phyloP scores from a whole-genome alignment of 2,113 vertebrate species.

The Pelmatolapia mariae region DNA sequence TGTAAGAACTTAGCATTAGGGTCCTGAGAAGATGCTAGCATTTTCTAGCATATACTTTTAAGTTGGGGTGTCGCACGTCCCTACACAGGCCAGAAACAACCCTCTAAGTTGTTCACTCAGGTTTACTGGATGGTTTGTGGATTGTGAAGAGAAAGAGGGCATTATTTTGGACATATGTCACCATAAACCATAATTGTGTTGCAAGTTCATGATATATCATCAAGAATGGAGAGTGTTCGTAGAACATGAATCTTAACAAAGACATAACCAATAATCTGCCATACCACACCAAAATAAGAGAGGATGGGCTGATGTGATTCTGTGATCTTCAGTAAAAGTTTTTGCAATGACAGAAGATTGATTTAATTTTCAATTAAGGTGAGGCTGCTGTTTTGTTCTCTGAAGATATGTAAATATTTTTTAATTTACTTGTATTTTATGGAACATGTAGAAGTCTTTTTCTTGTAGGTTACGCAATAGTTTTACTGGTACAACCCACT shows the following conservation, averaged over 20 bases:
- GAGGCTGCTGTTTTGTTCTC: neutral
- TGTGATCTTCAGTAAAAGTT: neutral
- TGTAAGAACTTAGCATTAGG: neutral
- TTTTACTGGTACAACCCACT: neutral
- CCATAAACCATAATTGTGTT: neutral
- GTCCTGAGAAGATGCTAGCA: neutral
- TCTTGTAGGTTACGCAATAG: neutral
- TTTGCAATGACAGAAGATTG: neutral
- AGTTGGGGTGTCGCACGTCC: neutral
- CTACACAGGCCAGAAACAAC: neutral
- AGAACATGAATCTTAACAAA: neutral
- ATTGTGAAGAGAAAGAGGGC: neutral
- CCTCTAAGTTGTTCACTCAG: neutral
- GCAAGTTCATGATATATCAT: neutral
- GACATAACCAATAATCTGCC: neutral
- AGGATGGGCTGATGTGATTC: neutral
- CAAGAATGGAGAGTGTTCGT: neutral
- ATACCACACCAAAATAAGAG: neutral
- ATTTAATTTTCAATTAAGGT: accelerated
- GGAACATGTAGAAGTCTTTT: neutral
- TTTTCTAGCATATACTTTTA: neutral
- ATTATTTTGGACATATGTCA: neutral
- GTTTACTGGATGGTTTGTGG: neutral
- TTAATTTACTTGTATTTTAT: neutral
- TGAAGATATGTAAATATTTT: neutral